Percentiles rank a stretch among this genome's conserved stretches.
These are phyloP conservation scores for Dendrophyllia cribrosa DNA, from an alignment of 64 coral and sea anemone genomes.

Conservation along the genomic window DNA sequence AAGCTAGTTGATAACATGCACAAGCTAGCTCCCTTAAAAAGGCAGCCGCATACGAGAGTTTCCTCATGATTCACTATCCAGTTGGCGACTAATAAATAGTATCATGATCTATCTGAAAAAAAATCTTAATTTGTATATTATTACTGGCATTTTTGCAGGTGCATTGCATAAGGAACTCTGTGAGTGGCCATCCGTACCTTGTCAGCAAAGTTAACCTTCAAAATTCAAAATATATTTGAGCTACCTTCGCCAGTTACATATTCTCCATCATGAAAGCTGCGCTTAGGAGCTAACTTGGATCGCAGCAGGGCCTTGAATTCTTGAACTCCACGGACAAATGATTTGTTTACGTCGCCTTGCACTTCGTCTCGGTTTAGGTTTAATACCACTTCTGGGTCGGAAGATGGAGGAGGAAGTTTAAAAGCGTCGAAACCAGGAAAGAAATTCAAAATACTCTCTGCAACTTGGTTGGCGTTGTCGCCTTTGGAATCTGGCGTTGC, in stretches of 20 bases:
- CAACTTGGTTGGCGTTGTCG: constrained; percentile 48
- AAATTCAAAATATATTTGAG: too few relatives aligned
- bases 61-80: too few relatives aligned
- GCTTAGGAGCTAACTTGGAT: constrained; percentile 62
- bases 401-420: constrained; percentile 76
- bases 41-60: too few relatives aligned
- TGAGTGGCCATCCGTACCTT: too few relatives aligned
- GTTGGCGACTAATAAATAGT: too few relatives aligned
- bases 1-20: too few relatives aligned
- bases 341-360: constrained; percentile 55
- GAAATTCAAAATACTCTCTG: constrained; percentile 81
- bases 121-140: too few relatives aligned
- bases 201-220: too few relatives aligned
- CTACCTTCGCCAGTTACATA: constrained; percentile 86
- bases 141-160: too few relatives aligned
- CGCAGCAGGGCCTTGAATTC: constrained; percentile 64
- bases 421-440: constrained; percentile 87
- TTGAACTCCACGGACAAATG: constrained; percentile 58
- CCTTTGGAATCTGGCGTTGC: not conserved
- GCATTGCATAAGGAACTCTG: too few relatives aligned
- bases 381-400: constrained; percentile 71
- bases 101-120: too few relatives aligned
- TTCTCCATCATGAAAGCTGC: constrained; percentile 77
- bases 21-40: too few relatives aligned
- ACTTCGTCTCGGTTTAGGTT: constrained; percentile 62